phyloP scores from a whole-genome alignment of 2,113 vertebrate species.

The Marmota flaviventris region DNA sequence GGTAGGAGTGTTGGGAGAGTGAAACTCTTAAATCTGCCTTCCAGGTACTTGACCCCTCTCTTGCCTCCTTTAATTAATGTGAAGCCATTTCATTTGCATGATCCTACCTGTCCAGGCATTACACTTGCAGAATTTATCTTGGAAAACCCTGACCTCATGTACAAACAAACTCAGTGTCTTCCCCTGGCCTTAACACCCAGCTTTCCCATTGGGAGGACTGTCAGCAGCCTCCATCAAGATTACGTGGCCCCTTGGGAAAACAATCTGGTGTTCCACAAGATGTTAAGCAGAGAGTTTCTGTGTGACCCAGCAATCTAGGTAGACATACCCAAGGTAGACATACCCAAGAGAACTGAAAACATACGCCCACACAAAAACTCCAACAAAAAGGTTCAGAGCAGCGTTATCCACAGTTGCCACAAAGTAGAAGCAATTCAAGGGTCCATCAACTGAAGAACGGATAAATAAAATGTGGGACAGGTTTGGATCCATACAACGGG shows the following conservation, averaged over 20 bases:
- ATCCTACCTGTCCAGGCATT: neutral
- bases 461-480: accelerated
- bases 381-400: neutral
- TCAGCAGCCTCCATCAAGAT: too few species aligned
- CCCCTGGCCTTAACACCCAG: neutral
- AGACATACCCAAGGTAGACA: neutral
- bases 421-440: neutral
- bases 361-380: too few species aligned
- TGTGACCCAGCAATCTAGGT: neutral
- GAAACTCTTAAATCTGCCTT: neutral
- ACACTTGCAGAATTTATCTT: neutral
- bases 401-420: too few species aligned
- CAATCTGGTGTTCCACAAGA: neutral
- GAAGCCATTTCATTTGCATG: neutral
- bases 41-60: neutral
- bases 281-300: neutral
- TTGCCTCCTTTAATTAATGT: neutral
- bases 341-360: neutral
- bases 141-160: conserved; percentile 21
- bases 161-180: neutral
- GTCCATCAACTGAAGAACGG: neutral
- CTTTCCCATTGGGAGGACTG: neutral
- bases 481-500: neutral
- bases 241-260: neutral
- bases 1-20: neutral